Conservation (phyloP, 2,888 invertebrate genomes). For the Diarsia dahlii region DNA sequence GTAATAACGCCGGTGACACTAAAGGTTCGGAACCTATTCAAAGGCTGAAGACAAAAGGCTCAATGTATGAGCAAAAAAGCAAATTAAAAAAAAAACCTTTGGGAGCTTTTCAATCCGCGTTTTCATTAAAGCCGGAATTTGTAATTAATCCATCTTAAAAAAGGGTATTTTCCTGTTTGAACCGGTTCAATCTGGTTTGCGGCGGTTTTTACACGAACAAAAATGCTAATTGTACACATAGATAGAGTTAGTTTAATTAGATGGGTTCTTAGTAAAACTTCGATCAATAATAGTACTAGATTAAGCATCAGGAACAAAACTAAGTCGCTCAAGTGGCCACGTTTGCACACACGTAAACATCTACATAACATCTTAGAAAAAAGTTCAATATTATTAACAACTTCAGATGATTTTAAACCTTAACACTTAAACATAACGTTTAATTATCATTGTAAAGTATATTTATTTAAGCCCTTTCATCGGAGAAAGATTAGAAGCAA, state of each 20-base stretch:
- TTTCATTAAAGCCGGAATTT: constrained; percentile 68
- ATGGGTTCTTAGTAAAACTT: neutral
- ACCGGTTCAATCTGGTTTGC: constrained; percentile 58
- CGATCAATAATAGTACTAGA: too few species aligned
- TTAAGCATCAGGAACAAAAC: too few species aligned
- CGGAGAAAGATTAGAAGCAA: too few species aligned
- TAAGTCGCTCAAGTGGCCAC: too few species aligned
- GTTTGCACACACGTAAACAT: too few species aligned
- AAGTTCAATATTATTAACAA: too few species aligned
- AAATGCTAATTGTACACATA: constrained; percentile 32
- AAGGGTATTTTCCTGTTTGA: constrained; percentile 66
- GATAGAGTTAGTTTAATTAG: constrained; percentile 14
- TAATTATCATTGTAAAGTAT: too few species aligned
- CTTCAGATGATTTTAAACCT: too few species aligned
- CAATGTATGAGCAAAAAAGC: constrained; percentile 67
- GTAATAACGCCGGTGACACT: constrained; percentile 59
- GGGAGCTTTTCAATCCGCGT: constrained; percentile 66
- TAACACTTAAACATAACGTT: too few species aligned
- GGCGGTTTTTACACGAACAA: constrained; percentile 38
- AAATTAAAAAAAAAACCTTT: constrained; percentile 72
- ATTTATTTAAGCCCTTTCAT: too few species aligned
- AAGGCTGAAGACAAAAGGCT: constrained; percentile 66
- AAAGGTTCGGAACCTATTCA: constrained; percentile 55
- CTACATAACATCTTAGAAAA: too few species aligned
- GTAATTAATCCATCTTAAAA: constrained; percentile 73